These are phyloP conservation scores for Pagetopsis macropterus DNA, from an alignment of 2,797 vertebrate species.

Conservation along the genomic window DNA sequence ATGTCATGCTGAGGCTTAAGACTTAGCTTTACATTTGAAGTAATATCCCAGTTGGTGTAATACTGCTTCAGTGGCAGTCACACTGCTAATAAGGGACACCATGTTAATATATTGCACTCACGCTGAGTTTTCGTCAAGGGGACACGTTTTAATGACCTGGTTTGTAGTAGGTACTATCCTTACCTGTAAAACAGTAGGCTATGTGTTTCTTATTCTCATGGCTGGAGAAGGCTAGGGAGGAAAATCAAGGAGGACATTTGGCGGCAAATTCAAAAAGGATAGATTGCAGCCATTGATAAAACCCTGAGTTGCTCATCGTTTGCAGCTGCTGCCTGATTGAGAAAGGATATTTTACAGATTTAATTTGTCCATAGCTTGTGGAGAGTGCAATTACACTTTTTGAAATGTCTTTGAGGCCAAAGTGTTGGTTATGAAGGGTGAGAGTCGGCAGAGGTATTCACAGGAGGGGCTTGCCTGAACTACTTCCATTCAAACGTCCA, in stretches of 20 bases:
- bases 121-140: conserved; percentile 49
- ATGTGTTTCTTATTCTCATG: conserved; percentile 29
- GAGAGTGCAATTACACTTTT: no score
- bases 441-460: no score
- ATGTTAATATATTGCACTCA: conserved; percentile 53
- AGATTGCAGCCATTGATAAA: no score
- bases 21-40: conserved; percentile 63
- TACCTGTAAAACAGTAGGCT: conserved; percentile 30
- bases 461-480: no score
- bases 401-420: no score
- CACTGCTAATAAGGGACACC: conserved; percentile 57
- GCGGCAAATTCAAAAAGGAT: no score
- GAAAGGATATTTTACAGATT: no score
- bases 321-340: no score
- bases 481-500: no score
- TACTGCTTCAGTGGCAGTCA: conserved; percentile 39
- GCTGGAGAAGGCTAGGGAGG: neutral
- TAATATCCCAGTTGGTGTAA: conserved; percentile 46
- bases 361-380: no score
- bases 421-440: no score
- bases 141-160: conserved; percentile 58
- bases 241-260: conserved; percentile 8
- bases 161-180: conserved; percentile 36
- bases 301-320: no score
- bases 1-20: conserved; percentile 65